These are phyloP conservation scores for Fistularia tabacaria DNA, from an alignment of 2,797 vertebrate species.

Conservation along the genomic window DNA sequence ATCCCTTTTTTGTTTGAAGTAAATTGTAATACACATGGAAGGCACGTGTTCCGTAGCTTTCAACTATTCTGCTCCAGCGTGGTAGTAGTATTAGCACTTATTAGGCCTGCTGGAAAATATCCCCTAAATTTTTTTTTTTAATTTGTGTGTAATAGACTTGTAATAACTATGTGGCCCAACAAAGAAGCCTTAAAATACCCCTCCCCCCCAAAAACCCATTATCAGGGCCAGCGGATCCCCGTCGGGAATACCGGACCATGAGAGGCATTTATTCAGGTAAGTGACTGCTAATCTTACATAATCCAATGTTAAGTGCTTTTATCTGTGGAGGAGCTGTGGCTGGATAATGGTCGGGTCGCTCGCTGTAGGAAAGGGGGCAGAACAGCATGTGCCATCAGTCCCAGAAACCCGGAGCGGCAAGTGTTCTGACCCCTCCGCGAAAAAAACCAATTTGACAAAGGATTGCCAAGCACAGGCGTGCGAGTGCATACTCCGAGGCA, in stretches of 20 bases:
- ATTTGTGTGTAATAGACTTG: neutral
- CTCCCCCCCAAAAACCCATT: constrained; percentile 8
- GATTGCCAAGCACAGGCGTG: constrained; percentile 16
- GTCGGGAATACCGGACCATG: constrained; percentile 41
- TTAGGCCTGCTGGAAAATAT: too few relatives aligned
- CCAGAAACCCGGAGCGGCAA: constrained; percentile 19
- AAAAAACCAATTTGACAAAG: constrained; percentile 1
- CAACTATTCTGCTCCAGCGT: constrained; percentile 13
- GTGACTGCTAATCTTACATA: constrained; percentile 65
- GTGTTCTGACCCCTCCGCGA: constrained; percentile 18
- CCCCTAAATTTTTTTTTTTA: too few relatives aligned
- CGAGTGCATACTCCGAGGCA: neutral
- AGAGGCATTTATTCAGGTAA: constrained; percentile 57
- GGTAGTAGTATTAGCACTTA: neutral
- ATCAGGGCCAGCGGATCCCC: constrained; percentile 24
- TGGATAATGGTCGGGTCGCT: constrained; percentile 50
- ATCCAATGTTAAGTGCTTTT: constrained; percentile 59
- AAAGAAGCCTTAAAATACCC: constrained; percentile 16
- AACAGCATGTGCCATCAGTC: constrained; percentile 34
- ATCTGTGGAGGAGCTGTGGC: constrained; percentile 47
- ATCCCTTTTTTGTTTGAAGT: too few relatives aligned
- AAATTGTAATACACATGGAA: constrained; percentile 36
- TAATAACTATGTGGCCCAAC: constrained; percentile 18
- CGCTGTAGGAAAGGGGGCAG: constrained; percentile 25
- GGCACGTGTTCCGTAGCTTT: constrained; percentile 56